phyloP scores from a whole-genome alignment of 2,888 invertebrate genomes.

The Lasioglossum leucozonium region DNA sequence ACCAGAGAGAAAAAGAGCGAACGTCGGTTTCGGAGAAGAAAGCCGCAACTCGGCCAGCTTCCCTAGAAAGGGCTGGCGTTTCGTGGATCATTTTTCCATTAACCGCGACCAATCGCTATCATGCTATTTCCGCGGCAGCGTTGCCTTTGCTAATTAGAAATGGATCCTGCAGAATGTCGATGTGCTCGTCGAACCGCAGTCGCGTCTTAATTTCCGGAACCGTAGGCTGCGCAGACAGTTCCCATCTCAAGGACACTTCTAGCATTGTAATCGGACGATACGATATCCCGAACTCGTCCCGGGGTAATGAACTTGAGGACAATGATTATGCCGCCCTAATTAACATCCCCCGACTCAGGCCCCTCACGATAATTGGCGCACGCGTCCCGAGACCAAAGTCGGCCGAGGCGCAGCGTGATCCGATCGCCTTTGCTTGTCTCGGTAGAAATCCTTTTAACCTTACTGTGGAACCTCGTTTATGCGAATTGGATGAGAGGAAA shows the following conservation, averaged over 20 bases:
- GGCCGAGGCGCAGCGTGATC: slow-evolving; percentile 31
- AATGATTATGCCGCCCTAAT: slow-evolving; percentile 44
- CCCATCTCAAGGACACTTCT: neutral
- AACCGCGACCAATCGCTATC: neutral
- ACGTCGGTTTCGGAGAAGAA: neutral
- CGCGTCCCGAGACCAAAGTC: neutral
- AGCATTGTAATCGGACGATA: neutral
- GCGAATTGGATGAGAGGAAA: neutral
- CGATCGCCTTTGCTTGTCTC: slow-evolving; percentile 39
- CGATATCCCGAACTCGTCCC: neutral
- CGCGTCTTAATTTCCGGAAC: slow-evolving; percentile 10
- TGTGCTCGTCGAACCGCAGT: neutral
- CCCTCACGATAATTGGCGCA: slow-evolving; percentile 32
- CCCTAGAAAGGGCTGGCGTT: neutral
- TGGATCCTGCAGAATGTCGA: neutral
- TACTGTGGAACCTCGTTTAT: neutral
- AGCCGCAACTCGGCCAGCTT: neutral
- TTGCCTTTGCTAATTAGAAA: neutral
- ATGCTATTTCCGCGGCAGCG: neutral
- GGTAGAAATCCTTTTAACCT: neutral
- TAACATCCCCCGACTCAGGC: slow-evolving; percentile 17
- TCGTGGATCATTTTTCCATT: neutral
- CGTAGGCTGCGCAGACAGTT: neutral
- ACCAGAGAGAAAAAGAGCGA: neutral
- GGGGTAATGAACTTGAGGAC: slow-evolving; percentile 38